Conservation (phyloP, 2,113 vertebrate species). For the Acrocephalus arundinaceus region DNA sequence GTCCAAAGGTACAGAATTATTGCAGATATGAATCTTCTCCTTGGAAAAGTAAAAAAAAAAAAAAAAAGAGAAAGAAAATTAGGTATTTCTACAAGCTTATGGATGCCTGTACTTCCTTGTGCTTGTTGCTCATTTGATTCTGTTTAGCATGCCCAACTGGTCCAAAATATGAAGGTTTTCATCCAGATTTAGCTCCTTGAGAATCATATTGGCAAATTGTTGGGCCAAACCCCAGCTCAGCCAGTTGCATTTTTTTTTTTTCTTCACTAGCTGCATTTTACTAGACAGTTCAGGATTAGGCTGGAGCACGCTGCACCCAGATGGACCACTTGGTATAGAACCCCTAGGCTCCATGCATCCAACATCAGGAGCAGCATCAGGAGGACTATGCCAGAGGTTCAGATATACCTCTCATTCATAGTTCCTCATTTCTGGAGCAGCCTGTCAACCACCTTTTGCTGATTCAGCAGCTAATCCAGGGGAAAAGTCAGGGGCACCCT, state of each 20-base stretch:
- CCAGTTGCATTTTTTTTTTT: not conserved
- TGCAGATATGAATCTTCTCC: conserved; percentile 19
- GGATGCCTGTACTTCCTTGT: not conserved
- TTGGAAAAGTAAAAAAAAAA: conserved; percentile 14
- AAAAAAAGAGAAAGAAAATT: not conserved
- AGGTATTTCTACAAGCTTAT: not conserved
- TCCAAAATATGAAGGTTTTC: not conserved
- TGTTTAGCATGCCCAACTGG: not conserved
- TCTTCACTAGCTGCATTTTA: not conserved
- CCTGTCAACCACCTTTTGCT: not conserved
- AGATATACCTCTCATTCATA: not conserved
- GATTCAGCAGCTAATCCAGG: not conserved
- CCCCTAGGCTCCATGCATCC: accelerated
- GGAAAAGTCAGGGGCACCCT: not conserved
- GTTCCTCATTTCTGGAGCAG: not conserved
- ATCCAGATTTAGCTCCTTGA: not conserved
- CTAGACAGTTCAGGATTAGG: not conserved
- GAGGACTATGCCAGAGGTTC: not conserved
- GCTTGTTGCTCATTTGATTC: not conserved
- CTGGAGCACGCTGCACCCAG: not conserved
- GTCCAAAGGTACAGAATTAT: conserved; percentile 2
- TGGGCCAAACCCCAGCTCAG: not conserved
- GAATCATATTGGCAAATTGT: not conserved
- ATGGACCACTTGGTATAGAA: not conserved
- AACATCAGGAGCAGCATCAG: not conserved